Base-by-base conservation (phyloP, 2,888 invertebrate species). In the Caenorhabditis afra region DNA sequence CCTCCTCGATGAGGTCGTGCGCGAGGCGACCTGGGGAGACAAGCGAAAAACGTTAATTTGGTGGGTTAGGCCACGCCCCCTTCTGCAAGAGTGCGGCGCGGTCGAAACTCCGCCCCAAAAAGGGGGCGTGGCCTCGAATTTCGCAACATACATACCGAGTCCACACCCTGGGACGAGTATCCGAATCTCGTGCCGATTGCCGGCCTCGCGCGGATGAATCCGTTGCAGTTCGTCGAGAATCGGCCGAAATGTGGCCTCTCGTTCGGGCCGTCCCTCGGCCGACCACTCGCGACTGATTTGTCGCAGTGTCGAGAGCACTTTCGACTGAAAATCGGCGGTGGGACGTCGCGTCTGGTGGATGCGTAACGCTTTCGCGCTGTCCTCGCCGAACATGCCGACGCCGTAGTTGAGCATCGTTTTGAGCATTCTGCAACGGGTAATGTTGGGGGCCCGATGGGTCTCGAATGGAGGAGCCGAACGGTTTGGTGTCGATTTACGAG, bases 251-350 rank as follows among this genome's bases (percentile, higher is more conserved):
- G 96, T 96, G 66, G 83, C 75, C 1, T 76, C 68, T 37, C 89
- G 71, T 65, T 89, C 89, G 3, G 61, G 65, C n/a, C 29, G 39
- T 12, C 88, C 88, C 82, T 86, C 94, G 0, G 92, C 92, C 87
- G 96, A 96, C 99, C 99, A 99, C 90, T 99, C 99, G 0, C 99
- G 93, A n/a, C 95, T 95, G 88, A 99, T 93, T 91, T 98, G 97
- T 91, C 97, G 96, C 84, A 99, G 92, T 2, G 96, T 96, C 18
- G 95, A 95, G 91, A 96, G 95, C 41, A 97, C 95, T 93, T 97
- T 94, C 87, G 94, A 94, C 90, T 94, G 93, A 87, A 93, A 93
- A 85, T 90, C 91, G 14, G 80, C 79, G 4, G 85, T 65, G 23
- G 87, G 83, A n/a, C 74, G 79, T 39, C 77, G 71, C 62, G 41